Base-by-base conservation (phyloP, 2,113 vertebrate species). In the Saccopteryx bilineata region DNA sequence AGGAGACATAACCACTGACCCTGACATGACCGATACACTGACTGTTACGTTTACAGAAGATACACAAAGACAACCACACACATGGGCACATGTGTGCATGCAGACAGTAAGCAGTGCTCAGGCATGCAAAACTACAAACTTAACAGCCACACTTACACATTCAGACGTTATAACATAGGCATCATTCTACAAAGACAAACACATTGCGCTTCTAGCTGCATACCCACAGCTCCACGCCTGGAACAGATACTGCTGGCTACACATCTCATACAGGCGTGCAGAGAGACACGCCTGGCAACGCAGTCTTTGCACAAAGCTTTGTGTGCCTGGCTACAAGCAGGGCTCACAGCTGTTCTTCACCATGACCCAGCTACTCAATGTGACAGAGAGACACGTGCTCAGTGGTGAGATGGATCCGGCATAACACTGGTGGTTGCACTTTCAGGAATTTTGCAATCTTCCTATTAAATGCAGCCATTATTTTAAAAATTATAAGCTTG, bases 361-460 rank as follows among this genome's bases (percentile, higher is more conserved):
- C 33, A 13, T 15, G 56, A 60, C 72, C 84, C 31, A 12, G 56
- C 71, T 52, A 80, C 18, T 19, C 24, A 48, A 65, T 7, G 31
- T 24, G 50, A 87, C 56, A 24, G 5, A 74, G 23, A 72, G 81
- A 31, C 50, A 6, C 4, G 21, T 0, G 5, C 69, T 28, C 54
- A 1, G 12, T 65, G 54, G 33, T 58, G 61, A 91, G 46, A 26
- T 78, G 39, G 60, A 76, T 18, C 71, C 15, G 33, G 63, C 39
- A 80, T 80, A 13, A 52, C 5, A 5, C 23, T 5, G 21, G 17
- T 21, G 26, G n/a, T 15, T 74, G 58, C 81, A 48, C 68, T 84
- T 90, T 82, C 46, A 88, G 94, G 60, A 81, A 79, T 82, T 86
- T 86, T 81, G 19, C 58, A 86, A 92, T 19, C 63, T 68, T 13